Base-by-base conservation (phyloP, 2,888 invertebrate species). In the Cataglyphis altisquamis region DNA sequence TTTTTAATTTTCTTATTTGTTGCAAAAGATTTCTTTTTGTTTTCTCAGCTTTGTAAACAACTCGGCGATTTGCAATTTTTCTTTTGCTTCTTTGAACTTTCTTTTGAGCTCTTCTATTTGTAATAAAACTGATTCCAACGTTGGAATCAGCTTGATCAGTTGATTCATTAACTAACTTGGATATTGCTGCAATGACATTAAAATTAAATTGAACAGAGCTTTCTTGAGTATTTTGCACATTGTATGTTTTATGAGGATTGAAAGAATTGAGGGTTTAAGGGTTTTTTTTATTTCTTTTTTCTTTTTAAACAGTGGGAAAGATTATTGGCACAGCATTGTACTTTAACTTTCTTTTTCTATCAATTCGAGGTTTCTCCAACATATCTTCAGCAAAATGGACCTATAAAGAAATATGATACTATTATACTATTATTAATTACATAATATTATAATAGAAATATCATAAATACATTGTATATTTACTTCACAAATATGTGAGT, bases 241-340 rank as follows among this genome's bases (percentile, higher is more conserved):
- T 52, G n/a, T 52, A 52, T 0, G 4, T 32, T 32, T 4, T 32
- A 5, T 32, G 5, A 32, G 5, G 32, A 5, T 6, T 32, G 32
- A 6, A 32, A 0, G 32, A 5, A 5, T 32, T 32, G 32, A 32
- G 0, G 6, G 6, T 32, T 0, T 5, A 5, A 32, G 32, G 6
- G 32, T 5, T 32, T 32, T 32, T 0, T 5, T 32, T 6, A 32
- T 32, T 32, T 32, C 5, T 5, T 32, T 32, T 32, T 52, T 52
- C 8, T 8, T 52, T 52, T 52, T 8, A 8, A n/a, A 52, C 5
- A n/a, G n/a, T 52, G 8, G 52, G n/a, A 52, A 52, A n/a, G 5
- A 52, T 52, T 18, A 8, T 52, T 66, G 25, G 52, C 67, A 84
- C 68, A 74, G 21, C 52, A 75, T 84, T 68, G 21, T 55, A 29